These are phyloP conservation scores for Camptogramma bilineatum DNA, from an alignment of 2,888 invertebrate genomes.

Conservation along the genomic window DNA sequence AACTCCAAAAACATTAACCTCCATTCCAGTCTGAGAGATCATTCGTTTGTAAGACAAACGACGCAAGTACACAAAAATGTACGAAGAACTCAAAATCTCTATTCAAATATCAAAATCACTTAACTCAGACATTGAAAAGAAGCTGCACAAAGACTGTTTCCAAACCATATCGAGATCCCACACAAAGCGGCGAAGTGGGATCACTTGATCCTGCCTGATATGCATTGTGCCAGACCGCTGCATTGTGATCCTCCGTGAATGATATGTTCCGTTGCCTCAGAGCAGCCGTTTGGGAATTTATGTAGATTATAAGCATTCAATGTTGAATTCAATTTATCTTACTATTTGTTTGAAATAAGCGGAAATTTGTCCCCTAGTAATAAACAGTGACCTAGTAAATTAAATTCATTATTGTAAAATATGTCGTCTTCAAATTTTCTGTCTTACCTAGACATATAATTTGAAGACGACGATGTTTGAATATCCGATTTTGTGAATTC, in stretches of 20 bases:
- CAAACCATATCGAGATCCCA: conserved; percentile 22
- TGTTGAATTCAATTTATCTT: neutral
- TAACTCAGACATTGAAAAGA: neutral
- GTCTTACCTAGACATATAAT: no score
- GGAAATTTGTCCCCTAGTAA: no score
- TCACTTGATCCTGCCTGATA: conserved; percentile 18
- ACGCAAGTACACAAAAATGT: no score
- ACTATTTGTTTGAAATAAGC: neutral
- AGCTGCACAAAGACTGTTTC: conserved; percentile 12
- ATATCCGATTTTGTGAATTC: neutral
- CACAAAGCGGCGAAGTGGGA: conserved; percentile 15
- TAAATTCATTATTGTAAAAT: no score
- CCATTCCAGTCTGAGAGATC: no score
- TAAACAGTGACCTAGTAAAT: no score
- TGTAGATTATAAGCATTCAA: conserved; percentile 9
- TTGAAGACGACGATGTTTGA: neutral
- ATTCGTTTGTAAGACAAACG: no score
- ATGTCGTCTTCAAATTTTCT: no score
- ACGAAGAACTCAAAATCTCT: no score
- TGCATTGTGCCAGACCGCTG: conserved; percentile 15
- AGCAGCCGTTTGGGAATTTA: conserved; percentile 9
- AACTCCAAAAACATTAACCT: no score
- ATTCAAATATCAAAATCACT: neutral
- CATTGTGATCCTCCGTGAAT: conserved; percentile 7
- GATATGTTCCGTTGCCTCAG: conserved; percentile 7